These are phyloP conservation scores for Ceratitis capitata DNA, from an alignment of 1,140 invertebrate genomes.

Conservation along the genomic window DNA sequence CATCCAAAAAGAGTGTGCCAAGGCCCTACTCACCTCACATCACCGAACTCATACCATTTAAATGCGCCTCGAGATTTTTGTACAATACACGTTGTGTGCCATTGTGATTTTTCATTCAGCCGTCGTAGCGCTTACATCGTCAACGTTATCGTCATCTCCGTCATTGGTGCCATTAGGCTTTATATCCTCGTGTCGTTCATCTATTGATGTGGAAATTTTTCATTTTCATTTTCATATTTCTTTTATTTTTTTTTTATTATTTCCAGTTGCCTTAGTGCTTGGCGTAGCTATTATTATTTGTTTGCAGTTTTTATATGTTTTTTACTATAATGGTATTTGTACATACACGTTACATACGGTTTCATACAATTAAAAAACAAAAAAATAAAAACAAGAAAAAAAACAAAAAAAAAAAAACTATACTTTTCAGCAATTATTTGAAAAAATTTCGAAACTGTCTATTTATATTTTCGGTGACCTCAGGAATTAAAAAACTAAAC, in stretches of 20 bases:
- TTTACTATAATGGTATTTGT: no score
- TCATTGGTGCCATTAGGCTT: slow-evolving; percentile 1
- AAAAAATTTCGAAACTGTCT: no score
- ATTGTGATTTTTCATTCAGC: background rate
- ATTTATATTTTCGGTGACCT: no score
- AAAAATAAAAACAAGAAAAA: no score
- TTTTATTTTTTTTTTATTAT: no score
- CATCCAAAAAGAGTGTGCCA: background rate
- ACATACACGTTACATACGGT: no score
- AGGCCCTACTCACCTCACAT: background rate
- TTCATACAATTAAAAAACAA: no score
- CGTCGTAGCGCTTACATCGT: background rate
- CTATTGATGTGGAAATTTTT: slow-evolving; percentile 11
- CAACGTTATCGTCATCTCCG: background rate
- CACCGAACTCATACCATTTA: no score
- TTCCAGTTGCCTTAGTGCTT: background rate
- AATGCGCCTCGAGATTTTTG: background rate
- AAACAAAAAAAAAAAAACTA: no score
- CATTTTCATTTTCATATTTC: background rate
- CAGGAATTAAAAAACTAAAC: no score
- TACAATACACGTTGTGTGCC: background rate
- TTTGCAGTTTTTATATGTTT: background rate
- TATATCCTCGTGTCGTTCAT: background rate
- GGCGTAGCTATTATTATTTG: background rate
- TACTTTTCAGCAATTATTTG: no score